Evolutionary conservation across 1,140 invertebrate species (phyloP), one percentile per base, ranked within the genome.

Genomic region (Lordiphosa clarofinis): DNA sequence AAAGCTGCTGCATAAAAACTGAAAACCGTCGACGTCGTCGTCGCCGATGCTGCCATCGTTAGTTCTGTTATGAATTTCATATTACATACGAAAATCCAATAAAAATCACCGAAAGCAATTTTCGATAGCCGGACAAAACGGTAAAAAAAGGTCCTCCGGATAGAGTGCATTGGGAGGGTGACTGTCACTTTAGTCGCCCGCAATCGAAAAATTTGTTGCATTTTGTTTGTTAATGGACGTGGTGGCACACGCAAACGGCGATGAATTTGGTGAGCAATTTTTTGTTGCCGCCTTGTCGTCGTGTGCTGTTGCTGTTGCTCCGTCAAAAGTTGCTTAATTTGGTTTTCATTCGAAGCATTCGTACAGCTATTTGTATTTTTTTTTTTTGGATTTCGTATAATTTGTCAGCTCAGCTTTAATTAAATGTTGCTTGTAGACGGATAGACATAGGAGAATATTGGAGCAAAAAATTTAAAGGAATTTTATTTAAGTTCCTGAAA

Each of bases 101-200:
- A 84, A 82, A 82, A 82, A 82, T 82, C 72, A 76, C 78, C 73
- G 72, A 82, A 82, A 84, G 76, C 78, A 84, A 82, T 82, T 82
- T 82, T 73, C 62, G 60, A 58, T 64, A 39, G 68, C 21, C 37
- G 31, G 31, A 39, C 66, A 39, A 52, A 52, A 31, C 39, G 10
- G 24, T 36, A 56, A 33, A 58, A 46, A 35, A 42, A 64, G 40
- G 28, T 8, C 43, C 44, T 39, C 44, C 33, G 7, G 28, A 36
- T 33, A 69, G 54, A 63, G 57, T 58, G 54, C 48, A 46, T 65
- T 65, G 19, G 7, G 21, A 11, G 13, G 19, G 33, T 36, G 4
- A 36, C 31, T 48, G 4, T n/a, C 50, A 38, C 31, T 38, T 53
- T 68, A 4, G 19, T 28, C 8, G 7, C 28, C 28, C 6, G 28